Conservation (phyloP, 1,140 invertebrate species). For the Lasioglossum albipes region DNA sequence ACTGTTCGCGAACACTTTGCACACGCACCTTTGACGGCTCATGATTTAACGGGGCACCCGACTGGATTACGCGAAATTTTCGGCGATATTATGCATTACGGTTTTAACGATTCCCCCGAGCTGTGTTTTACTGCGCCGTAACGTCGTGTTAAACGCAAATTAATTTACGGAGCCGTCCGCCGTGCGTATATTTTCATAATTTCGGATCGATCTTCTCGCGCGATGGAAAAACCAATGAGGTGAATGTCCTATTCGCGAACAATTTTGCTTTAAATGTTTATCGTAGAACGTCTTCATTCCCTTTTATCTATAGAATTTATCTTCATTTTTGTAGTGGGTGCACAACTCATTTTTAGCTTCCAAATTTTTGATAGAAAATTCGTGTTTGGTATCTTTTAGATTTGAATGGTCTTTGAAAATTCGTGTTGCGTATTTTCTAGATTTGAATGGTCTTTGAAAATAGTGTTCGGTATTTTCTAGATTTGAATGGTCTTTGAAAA, state of each 20-base stretch:
- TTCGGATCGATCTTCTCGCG: constrained; percentile 19
- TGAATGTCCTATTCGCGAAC: too few relatives aligned
- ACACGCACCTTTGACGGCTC: background rate
- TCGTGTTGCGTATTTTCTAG: too few relatives aligned
- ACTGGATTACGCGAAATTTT: background rate
- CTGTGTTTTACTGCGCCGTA: constrained; percentile 29
- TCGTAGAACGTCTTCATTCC: too few relatives aligned
- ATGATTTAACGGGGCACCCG: background rate
- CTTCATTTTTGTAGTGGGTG: too few relatives aligned
- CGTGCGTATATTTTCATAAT: constrained; percentile 32
- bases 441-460: too few relatives aligned
- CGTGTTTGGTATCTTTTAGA: too few relatives aligned
- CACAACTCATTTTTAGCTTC: too few relatives aligned
- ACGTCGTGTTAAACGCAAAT: constrained; percentile 38
- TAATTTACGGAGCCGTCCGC: constrained; percentile 27
- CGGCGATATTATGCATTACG: constrained; percentile 9
- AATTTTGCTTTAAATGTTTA: background rate
- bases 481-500: too few relatives aligned
- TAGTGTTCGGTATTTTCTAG: too few relatives aligned
- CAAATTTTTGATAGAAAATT: too few relatives aligned
- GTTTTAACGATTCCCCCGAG: constrained; percentile 35
- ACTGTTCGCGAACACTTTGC: background rate
- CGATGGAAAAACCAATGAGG: background rate
- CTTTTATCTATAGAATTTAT: too few relatives aligned
- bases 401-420: too few relatives aligned